Percentiles rank a stretch among this genome's conserved stretches.
These are phyloP conservation scores for Clunio marinus DNA, from an alignment of 2,888 invertebrate genomes.

Conservation along the genomic window DNA sequence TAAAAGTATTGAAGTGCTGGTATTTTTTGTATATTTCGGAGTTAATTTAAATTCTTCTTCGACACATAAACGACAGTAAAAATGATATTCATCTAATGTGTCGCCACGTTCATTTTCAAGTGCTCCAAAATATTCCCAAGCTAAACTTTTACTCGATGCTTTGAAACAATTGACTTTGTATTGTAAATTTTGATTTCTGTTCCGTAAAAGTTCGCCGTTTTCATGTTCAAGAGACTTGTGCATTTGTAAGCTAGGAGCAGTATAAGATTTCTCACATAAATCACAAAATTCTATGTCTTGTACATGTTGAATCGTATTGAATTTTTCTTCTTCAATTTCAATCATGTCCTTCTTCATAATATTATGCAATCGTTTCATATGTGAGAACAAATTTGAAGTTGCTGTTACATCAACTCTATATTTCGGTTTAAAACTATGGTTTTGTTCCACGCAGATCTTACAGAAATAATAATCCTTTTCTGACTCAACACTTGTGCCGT, in stretches of 20 bases:
- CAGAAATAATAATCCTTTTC: conserved; percentile 14
- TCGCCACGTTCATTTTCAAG: background rate
- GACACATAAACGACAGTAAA: conserved; percentile 15
- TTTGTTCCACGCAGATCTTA: background rate
- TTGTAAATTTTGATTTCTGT: background rate
- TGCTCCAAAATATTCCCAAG: background rate
- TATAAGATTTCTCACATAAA: background rate
- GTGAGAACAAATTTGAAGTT: background rate
- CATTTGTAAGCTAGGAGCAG: background rate
- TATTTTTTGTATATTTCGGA: conserved; percentile 17
- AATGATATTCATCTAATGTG: background rate
- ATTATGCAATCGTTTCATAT: background rate
- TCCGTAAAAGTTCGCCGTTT: background rate
- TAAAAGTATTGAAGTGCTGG: conserved; percentile 4
- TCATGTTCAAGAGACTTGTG: background rate
- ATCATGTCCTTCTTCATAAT: background rate
- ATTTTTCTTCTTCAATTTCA: too few relatives aligned
- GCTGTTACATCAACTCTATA: background rate
- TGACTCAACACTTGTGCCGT: background rate
- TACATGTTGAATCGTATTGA: background rate
- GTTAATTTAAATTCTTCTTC: background rate
- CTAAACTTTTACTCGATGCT: conserved; percentile 5
- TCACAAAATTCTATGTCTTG: background rate
- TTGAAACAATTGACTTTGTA: conserved; percentile 19
- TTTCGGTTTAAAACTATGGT: background rate